A percentile compares a stretch with the other conserved stretches of the same genome.
phyloP scores from a whole-genome alignment of 92 coral and sea anemone species.

The Pocillopora grandis region DNA sequence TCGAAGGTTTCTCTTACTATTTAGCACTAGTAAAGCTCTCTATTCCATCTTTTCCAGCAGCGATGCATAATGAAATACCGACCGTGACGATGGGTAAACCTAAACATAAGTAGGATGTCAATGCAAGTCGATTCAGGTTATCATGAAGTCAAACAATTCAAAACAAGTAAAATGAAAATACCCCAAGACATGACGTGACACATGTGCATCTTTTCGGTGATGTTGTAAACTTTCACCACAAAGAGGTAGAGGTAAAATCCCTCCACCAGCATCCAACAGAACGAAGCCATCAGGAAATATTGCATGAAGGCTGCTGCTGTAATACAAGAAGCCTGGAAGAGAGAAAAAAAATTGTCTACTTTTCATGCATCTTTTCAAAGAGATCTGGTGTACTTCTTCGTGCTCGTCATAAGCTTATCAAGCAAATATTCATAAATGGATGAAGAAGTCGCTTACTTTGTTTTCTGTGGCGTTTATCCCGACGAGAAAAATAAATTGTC shows the following conservation, averaged over 20 bases:
- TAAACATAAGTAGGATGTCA: too few relatives aligned
- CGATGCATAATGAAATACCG: too few relatives aligned
- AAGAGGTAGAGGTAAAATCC: neutral
- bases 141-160: too few relatives aligned
- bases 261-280: neutral
- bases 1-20: too few relatives aligned
- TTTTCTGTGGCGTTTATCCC: constrained; percentile 9
- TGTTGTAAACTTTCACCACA: neutral
- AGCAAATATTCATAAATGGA: too few relatives aligned
- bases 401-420: too few relatives aligned
- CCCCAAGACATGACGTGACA: neutral
- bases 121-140: too few relatives aligned
- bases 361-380: too few relatives aligned
- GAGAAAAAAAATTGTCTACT: neutral
- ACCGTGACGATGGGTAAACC: too few relatives aligned
- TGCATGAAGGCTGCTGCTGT: neutral
- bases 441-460: neutral
- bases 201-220: neutral
- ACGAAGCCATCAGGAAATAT: neutral
- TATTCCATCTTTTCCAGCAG: too few relatives aligned
- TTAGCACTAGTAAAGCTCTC: too few relatives aligned
- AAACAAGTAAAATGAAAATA: neutral
- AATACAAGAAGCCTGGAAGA: neutral
- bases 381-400: too few relatives aligned
- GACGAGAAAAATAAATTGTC: neutral